Conservation (phyloP, 2,888 invertebrate species). For the Rhabditophanes sp. region DNA sequence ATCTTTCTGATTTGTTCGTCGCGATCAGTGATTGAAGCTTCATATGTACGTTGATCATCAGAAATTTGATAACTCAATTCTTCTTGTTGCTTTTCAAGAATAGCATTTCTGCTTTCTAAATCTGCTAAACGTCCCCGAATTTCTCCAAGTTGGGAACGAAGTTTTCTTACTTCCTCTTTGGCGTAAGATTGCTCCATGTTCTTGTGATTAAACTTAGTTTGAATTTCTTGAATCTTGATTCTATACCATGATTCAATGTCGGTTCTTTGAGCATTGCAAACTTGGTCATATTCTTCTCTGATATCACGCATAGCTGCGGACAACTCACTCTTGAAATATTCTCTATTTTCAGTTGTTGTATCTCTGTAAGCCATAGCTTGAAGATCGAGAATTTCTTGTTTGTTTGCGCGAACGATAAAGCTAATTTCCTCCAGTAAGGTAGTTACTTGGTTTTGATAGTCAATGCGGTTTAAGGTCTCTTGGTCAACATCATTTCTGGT, state of each 20-base stretch:
- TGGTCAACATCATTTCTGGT: conserved; percentile 50
- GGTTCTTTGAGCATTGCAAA: conserved; percentile 45
- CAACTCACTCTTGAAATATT: conserved; percentile 51
- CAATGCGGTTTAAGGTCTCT: conserved; percentile 48
- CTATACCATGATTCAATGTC: conserved; percentile 50
- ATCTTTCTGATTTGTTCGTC: conserved; percentile 45
- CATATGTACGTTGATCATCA: conserved; percentile 47
- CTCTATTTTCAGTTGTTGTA: conserved; percentile 49
- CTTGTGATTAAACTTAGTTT: conserved; percentile 46
- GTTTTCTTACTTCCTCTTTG: conserved; percentile 47
- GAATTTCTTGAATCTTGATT: conserved; percentile 50
- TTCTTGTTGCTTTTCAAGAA: conserved; percentile 48
- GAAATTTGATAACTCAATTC: conserved; percentile 48
- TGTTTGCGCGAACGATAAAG: conserved; percentile 44
- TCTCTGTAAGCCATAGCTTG: conserved; percentile 48
- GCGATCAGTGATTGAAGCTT: conserved; percentile 45
- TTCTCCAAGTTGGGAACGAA: conserved; percentile 46
- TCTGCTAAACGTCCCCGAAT: conserved; percentile 46
- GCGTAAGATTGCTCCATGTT: conserved; percentile 47
- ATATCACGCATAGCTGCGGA: conserved; percentile 49
- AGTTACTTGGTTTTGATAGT: conserved; percentile 49
- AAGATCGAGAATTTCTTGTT: conserved; percentile 48
- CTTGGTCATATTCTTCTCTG: conserved; percentile 37
- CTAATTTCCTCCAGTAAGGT: conserved; percentile 49
- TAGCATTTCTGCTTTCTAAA: conserved; percentile 48